Evolutionary conservation across 2,113 vertebrate genomes (phyloP), one percentile per base, ranked within the genome.

Genomic region (Bubo scandiacus): DNA sequence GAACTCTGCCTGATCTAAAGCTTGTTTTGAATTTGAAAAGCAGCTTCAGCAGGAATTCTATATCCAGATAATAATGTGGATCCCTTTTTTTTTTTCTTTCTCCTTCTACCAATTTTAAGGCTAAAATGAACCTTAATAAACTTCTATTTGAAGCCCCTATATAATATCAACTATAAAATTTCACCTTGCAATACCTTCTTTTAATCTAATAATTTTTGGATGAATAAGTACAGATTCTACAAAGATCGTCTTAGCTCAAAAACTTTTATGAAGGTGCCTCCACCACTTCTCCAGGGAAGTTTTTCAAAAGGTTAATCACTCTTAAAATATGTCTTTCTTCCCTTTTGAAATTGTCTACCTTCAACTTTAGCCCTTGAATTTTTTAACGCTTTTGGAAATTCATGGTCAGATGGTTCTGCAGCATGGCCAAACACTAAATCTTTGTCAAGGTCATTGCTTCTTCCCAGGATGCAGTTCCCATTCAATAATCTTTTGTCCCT

Each of bases 281-380:
- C 36, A 91, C 20, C 57, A 57, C 65, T 95, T 93, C 94, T 88
- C 91, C 43, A 59, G 80, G 72, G 86, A 95, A 81, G 34, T 66
- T 83, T 83, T 87, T 86, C n/a, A 75, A 96, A 96, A 96, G 75
- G 86, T 95, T 97, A 92, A 88, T 88, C 55, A 81, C 57, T 74
- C 3, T 61, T 92, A 95, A 92, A 95, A 86, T 82, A 89, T 6
- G 8, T 81, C 45, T 68, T 62, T 88, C 67, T 84, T 91, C 26
- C 16, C 5, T 67, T 93, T 78, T 86, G 72, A 83, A 84, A 88
- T 90, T 81, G 34, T 89, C 90, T 91, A 45, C 47, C 18, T 83
- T 79, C 13, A 84, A 34, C 90, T 87, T 94, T 84, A 94, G 68
- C 22, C 14, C 30, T 43, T 91, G 73, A 86, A 52, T 72, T 88